phyloP scores from a whole-genome alignment of 2,113 vertebrate species.

The Psilopsiagon aurifrons region DNA sequence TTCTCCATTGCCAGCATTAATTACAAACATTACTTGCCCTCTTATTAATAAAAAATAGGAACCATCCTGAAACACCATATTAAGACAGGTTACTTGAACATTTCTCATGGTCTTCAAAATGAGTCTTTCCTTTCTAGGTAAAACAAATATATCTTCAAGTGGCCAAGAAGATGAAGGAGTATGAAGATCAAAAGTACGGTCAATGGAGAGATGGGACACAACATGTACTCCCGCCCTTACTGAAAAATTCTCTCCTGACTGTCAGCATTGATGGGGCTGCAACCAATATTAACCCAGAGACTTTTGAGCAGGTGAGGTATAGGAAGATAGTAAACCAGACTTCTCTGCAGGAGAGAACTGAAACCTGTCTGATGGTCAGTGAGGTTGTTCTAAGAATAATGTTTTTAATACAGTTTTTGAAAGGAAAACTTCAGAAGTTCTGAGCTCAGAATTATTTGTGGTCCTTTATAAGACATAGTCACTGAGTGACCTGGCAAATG shows the following conservation, averaged over 20 bases:
- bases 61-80: background rate
- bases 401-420: background rate
- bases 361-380: background rate
- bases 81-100: background rate
- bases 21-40: background rate
- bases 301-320: constrained; percentile 47
- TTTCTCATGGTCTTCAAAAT: background rate
- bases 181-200: constrained; percentile 78
- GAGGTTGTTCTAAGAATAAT: background rate
- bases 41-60: background rate
- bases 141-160: constrained; percentile 82
- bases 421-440: background rate
- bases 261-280: background rate
- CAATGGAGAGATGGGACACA: constrained; percentile 77
- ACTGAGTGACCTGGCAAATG: background rate
- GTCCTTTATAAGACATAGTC: background rate
- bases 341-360: background rate
- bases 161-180: constrained; percentile 78
- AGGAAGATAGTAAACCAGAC: background rate
- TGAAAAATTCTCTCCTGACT: constrained; percentile 82
- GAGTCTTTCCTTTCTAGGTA: constrained; percentile 72
- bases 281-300: background rate
- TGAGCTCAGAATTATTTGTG: background rate
- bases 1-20: background rate
- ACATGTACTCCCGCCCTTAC: constrained; percentile 68